A percentile compares a stretch with the other conserved stretches of the same genome.
phyloP scores from a whole-genome alignment of 2,797 vertebrate genomes.

The Distichodus sexfasciatus region DNA sequence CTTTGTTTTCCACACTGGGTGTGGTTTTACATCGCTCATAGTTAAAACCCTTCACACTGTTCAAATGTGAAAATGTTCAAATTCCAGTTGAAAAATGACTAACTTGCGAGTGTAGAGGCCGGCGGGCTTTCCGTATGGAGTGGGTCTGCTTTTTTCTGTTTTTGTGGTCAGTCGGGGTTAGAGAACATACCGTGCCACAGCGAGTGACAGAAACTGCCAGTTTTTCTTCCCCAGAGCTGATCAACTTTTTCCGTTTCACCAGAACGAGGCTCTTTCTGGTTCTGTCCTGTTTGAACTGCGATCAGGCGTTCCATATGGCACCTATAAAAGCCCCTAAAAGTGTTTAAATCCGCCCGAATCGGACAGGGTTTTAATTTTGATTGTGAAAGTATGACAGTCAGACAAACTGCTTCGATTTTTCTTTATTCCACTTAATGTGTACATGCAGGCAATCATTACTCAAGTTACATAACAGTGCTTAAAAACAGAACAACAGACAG shows the following conservation, averaged over 20 bases:
- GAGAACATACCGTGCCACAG: constrained; percentile 9
- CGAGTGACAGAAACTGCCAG: neutral
- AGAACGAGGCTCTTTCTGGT: neutral
- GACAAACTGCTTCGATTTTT: too few species aligned
- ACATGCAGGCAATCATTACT: too few species aligned
- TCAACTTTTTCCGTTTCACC: neutral
- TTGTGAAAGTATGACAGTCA: neutral
- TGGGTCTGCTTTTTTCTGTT: neutral
- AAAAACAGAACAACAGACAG: too few species aligned
- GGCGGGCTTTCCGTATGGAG: neutral
- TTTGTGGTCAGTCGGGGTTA: neutral
- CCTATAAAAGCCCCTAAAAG: neutral
- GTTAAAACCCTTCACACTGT: constrained; percentile 12
- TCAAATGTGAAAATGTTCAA: neutral
- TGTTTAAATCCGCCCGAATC: neutral
- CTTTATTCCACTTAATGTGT: too few species aligned
- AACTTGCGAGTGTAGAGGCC: neutral
- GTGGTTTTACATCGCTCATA: constrained; percentile 6
- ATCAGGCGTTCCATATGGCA: constrained; percentile 9
- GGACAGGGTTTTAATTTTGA: too few species aligned
- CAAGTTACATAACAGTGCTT: too few species aligned
- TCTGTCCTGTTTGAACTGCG: neutral
- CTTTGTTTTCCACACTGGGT: too few species aligned
- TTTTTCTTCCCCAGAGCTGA: neutral
- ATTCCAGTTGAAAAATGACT: neutral